A percentile compares a stretch with the other conserved stretches of the same genome.
These are phyloP conservation scores for Diadumene lineata DNA, from an alignment of 92 coral and sea anemone species.

Conservation along the genomic window DNA sequence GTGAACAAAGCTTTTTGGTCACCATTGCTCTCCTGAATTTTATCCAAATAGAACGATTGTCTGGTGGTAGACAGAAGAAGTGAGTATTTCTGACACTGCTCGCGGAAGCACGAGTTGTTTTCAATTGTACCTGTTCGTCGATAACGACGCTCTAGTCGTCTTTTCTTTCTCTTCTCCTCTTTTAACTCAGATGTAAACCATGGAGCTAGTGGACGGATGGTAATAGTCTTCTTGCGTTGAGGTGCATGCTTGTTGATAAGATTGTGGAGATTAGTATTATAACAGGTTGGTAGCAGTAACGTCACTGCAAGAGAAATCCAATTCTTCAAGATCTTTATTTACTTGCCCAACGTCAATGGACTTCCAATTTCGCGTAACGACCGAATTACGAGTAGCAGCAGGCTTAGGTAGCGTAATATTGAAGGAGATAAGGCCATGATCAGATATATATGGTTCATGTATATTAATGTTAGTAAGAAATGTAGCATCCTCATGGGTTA, in stretches of 20 bases:
- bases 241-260: constrained; percentile 15
- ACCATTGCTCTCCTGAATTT: constrained; percentile 9
- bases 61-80: neutral
- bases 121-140: neutral
- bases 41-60: neutral
- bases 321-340: neutral
- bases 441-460: neutral
- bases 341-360: neutral
- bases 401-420: neutral
- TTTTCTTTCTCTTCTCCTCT: constrained; percentile 14
- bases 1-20: constrained; percentile 6
- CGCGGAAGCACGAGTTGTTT: neutral
- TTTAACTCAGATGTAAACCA: constrained; percentile 19
- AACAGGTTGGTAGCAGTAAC: neutral
- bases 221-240: neutral
- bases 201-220: constrained; percentile 12
- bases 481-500: neutral
- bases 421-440: neutral
- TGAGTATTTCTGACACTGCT: neutral
- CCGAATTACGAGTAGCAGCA: constrained; percentile 1
- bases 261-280: neutral
- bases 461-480: neutral
- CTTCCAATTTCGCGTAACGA: constrained; percentile 6
- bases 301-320: neutral
- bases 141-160: constrained; percentile 1